A percentile compares a stretch with the other conserved stretches of the same genome.
phyloP scores from a whole-genome alignment of 2,797 vertebrate species.

The Tarsius wallacei region DNA sequence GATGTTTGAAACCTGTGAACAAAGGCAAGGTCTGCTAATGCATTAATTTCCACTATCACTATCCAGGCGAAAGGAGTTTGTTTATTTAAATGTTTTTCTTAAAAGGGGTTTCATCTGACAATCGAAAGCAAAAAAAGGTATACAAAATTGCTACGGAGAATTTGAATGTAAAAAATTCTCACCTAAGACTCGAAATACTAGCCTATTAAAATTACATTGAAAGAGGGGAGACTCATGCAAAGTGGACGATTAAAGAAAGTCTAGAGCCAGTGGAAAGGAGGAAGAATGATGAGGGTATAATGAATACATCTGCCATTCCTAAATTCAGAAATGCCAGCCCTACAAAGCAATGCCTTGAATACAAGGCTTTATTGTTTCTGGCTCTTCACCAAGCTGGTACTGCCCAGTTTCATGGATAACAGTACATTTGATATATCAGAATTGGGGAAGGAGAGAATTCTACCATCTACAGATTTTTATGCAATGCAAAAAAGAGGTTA shows the following conservation, averaged over 20 bases:
- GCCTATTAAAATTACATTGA: slow-evolving; percentile 21
- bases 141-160: not conserved
- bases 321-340: slow-evolving; percentile 26
- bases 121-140: not conserved
- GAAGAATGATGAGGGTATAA: not conserved
- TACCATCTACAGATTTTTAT: not conserved
- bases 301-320: not conserved
- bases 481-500: not conserved
- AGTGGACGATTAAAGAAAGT: not conserved
- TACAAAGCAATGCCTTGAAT: not conserved
- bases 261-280: not conserved
- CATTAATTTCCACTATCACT: not conserved
- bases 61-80: not conserved
- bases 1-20: not conserved
- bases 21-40: not conserved
- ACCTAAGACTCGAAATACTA: slow-evolving; percentile 41
- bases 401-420: not conserved
- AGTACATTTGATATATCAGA: not conserved
- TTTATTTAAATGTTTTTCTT: slow-evolving; percentile 46
- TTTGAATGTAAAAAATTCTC: slow-evolving; percentile 61
- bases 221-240: not conserved
- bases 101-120: slow-evolving; percentile 26
- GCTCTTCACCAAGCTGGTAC: not conserved
- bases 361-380: not conserved
- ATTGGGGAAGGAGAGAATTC: too few relatives aligned